phyloP scores from a whole-genome alignment of 2,113 vertebrate genomes.

The Mustela nigripes region DNA sequence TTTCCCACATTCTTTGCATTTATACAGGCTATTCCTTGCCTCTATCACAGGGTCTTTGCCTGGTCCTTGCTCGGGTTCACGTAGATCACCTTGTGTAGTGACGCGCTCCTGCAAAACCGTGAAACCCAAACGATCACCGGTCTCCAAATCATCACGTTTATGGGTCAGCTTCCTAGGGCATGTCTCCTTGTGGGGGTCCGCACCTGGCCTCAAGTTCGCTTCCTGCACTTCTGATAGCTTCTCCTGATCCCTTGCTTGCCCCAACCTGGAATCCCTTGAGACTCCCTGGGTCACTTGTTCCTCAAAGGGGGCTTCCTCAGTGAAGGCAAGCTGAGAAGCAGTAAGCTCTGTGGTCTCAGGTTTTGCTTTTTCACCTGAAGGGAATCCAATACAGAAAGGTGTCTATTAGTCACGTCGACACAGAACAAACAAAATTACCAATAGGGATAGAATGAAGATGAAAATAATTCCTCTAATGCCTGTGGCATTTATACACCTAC shows the following conservation, averaged over 20 bases:
- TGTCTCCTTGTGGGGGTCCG: neutral
- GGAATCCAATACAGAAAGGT: constrained; percentile 33
- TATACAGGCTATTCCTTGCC: constrained; percentile 43
- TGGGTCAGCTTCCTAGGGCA: neutral
- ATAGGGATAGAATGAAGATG: neutral
- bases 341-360: neutral
- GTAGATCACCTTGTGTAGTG: neutral
- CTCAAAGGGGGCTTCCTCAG: neutral
- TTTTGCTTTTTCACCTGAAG: constrained; percentile 64
- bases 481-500: neutral
- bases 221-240: neutral
- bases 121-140: constrained; percentile 8
- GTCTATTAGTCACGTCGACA: constrained; percentile 21
- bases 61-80: neutral
- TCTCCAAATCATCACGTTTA: neutral
- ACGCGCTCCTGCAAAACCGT: constrained; percentile 28
- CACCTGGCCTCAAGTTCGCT: constrained; percentile 2
- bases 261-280: neutral
- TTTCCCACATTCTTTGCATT: constrained; percentile 75
- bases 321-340: neutral
- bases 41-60: neutral
- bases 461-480: neutral
- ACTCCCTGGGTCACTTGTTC: neutral
- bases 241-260: neutral
- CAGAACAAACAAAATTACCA: neutral